Evolutionary conservation across 2,113 vertebrate genomes (phyloP).

Genomic region (Actenoides lindsayi): DNA sequence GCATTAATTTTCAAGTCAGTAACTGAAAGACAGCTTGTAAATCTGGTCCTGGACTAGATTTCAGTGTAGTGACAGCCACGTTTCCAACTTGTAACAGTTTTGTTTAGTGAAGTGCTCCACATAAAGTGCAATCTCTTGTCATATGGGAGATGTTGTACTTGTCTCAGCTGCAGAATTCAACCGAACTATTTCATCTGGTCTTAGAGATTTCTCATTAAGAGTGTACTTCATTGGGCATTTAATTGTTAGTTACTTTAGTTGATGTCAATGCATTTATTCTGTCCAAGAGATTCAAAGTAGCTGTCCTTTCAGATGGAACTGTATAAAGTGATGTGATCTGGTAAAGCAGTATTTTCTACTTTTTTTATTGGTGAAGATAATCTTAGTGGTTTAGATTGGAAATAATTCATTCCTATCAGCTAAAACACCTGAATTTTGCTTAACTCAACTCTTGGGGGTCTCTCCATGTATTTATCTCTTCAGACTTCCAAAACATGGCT

Average conservation of each 20-base stretch:
- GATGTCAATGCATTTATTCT: neutral
- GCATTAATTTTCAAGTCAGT: neutral
- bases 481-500: neutral
- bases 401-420: neutral
- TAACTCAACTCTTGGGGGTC: neutral
- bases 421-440: neutral
- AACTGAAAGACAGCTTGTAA: neutral
- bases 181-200: neutral
- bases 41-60: neutral
- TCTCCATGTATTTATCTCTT: neutral
- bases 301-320: neutral
- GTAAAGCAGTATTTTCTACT: neutral
- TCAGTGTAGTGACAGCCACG: neutral
- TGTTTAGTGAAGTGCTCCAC: neutral
- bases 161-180: neutral
- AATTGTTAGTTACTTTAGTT: neutral
- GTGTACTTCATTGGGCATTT: neutral
- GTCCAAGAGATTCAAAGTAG: neutral
- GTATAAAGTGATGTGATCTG: neutral
- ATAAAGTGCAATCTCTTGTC: neutral
- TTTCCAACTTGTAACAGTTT: neutral
- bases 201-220: neutral
- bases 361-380: neutral
- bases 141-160: neutral
- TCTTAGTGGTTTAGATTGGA: neutral